Conservation (phyloP, 2,113 vertebrate genomes). For the Pseudolaguvia tuberculata region DNA sequence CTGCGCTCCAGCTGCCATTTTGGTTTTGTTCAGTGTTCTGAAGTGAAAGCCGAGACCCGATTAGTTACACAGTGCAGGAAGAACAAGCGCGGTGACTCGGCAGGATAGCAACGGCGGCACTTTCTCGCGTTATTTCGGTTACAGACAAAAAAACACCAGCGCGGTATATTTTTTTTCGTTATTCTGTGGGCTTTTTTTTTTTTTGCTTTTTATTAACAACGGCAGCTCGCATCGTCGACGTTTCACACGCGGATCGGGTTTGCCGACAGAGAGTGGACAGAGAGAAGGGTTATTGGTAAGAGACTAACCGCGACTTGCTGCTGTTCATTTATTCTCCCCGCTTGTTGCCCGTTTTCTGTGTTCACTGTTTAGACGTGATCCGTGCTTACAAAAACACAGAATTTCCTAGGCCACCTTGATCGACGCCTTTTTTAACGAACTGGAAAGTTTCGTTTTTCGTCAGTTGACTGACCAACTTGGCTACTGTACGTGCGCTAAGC, state of each 20-base stretch:
- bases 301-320: constrained; percentile 21
- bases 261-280: constrained; percentile 68
- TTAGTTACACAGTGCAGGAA: constrained; percentile 51
- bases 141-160: not conserved
- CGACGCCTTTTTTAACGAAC: not conserved
- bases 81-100: constrained; percentile 72
- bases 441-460: constrained; percentile 8
- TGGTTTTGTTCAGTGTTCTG: constrained; percentile 78
- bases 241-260: constrained; percentile 68
- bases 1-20: constrained; percentile 73
- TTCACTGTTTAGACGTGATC: not conserved
- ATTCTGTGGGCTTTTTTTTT: constrained; percentile 34
- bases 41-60: constrained; percentile 64
- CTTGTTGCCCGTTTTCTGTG: not conserved
- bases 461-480: constrained; percentile 19
- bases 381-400: not conserved
- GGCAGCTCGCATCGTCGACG: constrained; percentile 48
- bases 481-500: constrained; percentile 36
- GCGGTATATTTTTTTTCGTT: constrained; percentile 27
- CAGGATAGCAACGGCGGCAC: constrained; percentile 61
- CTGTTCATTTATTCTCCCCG: not conserved
- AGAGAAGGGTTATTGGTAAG: constrained; percentile 81
- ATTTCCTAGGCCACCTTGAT: not conserved
- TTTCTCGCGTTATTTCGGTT: constrained; percentile 36
- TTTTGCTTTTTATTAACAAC: constrained; percentile 34